Evolutionary conservation across 2,113 vertebrate species (phyloP).

Genomic region (Salvator merianae): DNA sequence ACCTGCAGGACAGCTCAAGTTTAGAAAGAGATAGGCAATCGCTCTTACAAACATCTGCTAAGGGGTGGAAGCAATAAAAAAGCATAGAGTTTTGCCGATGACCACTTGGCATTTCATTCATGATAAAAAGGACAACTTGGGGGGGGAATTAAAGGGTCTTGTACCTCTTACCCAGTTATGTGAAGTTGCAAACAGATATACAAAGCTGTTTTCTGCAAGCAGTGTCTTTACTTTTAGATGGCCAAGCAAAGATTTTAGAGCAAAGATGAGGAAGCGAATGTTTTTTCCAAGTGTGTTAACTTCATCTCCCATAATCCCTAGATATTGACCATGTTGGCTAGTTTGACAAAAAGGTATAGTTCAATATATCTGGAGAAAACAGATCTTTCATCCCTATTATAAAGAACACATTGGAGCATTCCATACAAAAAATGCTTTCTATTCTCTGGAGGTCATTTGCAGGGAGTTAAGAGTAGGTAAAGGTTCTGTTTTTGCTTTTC

Average conservation of each 20-base stretch:
- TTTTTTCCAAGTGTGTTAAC: background rate
- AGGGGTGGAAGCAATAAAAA: conserved; percentile 34
- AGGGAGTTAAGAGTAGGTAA: too few relatives aligned
- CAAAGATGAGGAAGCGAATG: background rate
- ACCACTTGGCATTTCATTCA: conserved; percentile 49
- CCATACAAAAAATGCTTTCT: background rate
- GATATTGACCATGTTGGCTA: background rate
- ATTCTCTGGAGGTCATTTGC: too few relatives aligned
- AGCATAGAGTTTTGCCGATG: conserved; percentile 55
- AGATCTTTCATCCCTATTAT: background rate
- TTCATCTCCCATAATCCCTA: background rate
- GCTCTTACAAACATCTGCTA: conserved; percentile 53
- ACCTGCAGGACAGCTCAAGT: conserved; percentile 81
- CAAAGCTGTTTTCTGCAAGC: background rate
- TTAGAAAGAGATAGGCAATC: conserved; percentile 72
- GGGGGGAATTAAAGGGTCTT: too few relatives aligned
- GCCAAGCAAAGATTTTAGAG: background rate
- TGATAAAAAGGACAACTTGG: background rate
- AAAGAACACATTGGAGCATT: background rate
- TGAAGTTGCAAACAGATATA: background rate
- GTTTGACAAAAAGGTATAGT: background rate
- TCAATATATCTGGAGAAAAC: background rate
- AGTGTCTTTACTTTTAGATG: background rate
- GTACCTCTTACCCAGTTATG: background rate
- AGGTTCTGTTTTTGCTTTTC: too few relatives aligned